Evolutionary conservation across 2,797 vertebrate species (phyloP).

Genomic region (Semaprochilodus insignis): DNA sequence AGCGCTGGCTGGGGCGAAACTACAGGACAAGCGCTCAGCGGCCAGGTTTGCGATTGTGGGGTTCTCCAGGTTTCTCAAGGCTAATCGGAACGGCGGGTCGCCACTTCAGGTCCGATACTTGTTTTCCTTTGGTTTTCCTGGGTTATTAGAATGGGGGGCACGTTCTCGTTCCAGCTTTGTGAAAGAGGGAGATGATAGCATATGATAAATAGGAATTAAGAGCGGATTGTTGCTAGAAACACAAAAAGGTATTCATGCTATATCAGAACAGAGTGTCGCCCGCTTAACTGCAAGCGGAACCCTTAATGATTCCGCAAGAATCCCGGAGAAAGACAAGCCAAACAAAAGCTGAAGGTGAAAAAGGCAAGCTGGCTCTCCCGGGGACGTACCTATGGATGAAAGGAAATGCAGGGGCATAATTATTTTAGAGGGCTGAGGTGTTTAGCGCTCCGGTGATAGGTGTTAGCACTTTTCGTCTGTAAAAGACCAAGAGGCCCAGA

Average conservation of each 20-base stretch:
- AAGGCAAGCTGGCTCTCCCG: not conserved
- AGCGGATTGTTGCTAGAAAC: not conserved
- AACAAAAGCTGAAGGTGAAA: not conserved
- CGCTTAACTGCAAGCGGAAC: not conserved
- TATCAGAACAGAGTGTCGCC: not conserved
- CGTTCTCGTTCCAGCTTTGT: not conserved
- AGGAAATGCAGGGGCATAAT: not conserved
- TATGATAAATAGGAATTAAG: not conserved
- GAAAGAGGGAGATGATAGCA: not conserved
- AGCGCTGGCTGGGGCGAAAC: not conserved
- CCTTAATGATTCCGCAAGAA: not conserved
- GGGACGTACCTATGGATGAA: not conserved
- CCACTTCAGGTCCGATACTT: not conserved
- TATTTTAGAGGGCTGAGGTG: conserved; percentile 11
- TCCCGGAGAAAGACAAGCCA: not conserved
- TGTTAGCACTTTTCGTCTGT: conserved; percentile 19
- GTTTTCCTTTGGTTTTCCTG: not conserved
- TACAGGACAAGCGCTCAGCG: not conserved
- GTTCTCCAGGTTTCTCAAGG: conserved; percentile 5
- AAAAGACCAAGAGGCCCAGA: conserved; percentile 41
- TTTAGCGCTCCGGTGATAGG: conserved; percentile 26
- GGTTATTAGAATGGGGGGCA: too few relatives aligned
- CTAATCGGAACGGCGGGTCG: not conserved
- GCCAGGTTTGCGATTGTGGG: not conserved
- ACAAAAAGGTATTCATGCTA: too few relatives aligned